phyloP scores from a whole-genome alignment of 2,888 invertebrate genomes.

The Zygaena filipendulae region DNA sequence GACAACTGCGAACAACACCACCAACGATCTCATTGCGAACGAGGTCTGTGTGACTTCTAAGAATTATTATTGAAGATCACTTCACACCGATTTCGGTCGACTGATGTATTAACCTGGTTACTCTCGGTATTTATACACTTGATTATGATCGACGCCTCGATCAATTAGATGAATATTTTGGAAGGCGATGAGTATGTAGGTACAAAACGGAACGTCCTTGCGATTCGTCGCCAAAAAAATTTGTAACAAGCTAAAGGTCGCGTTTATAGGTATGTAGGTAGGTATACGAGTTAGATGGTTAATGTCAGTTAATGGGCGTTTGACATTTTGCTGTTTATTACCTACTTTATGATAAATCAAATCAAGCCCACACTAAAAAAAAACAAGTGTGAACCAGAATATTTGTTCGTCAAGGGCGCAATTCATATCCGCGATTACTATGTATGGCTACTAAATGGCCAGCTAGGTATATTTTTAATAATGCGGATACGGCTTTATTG shows the following conservation, averaged over 20 bases:
- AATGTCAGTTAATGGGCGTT: slow-evolving; percentile 19
- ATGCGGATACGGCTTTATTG: too few relatives aligned
- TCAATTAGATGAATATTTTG: slow-evolving; percentile 27
- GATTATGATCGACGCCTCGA: slow-evolving; percentile 32
- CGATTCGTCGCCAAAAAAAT: slow-evolving; percentile 29
- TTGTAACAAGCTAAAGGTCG: slow-evolving; percentile 27
- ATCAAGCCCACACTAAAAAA: slow-evolving; percentile 4
- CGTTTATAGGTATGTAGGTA: too few relatives aligned
- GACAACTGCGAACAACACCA: slow-evolving; percentile 47
- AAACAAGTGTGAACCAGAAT: slow-evolving; percentile 1
- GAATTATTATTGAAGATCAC: slow-evolving; percentile 41
- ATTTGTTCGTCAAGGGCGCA: slow-evolving; percentile 9
- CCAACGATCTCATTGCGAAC: slow-evolving; percentile 46
- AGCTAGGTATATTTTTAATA: too few relatives aligned
- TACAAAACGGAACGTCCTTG: slow-evolving; percentile 39
- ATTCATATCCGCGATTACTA: slow-evolving; percentile 4
- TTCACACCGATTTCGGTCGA: slow-evolving; percentile 36
- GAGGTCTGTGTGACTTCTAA: slow-evolving; percentile 44
- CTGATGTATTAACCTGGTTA: slow-evolving; percentile 29
- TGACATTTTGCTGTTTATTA: slow-evolving; percentile 27
- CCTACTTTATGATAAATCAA: not conserved
- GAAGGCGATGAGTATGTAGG: too few relatives aligned
- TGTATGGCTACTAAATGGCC: slow-evolving; percentile 2
- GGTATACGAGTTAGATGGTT: slow-evolving; percentile 15
- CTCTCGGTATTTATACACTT: slow-evolving; percentile 44